Base-by-base conservation (phyloP, 2,888 invertebrate species). In the Aspidiotus rigidus region DNA sequence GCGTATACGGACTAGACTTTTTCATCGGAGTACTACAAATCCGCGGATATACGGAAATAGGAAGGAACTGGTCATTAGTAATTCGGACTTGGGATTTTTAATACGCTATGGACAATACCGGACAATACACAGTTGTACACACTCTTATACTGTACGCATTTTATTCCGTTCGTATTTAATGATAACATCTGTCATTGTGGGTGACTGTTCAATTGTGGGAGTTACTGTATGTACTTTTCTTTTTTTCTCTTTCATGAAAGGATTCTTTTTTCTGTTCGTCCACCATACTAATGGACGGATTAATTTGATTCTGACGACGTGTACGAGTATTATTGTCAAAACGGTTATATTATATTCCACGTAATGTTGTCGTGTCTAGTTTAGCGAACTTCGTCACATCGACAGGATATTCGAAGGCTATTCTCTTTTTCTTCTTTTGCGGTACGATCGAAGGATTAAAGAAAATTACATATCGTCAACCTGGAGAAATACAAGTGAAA, bases 31-130 rank as follows among this genome's bases (percentile, higher is more conserved):
- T 41, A 56, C 56, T 57, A 67, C 59, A 67, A 67, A 67, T 67
- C 67, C 67, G 59, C 53, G 59, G 28, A 28, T 28, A 28, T 28
- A 28, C 67, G 67, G 67, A 67, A 67, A 67, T 67, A 67, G 67
- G 67, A 67, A 67, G 67, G 67, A 67, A 67, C 54, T 67, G 67
- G 67, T 67, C 67, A 67, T 67, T 67, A 67, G 67, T 60, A 40
- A 67, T 67, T 67, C 67, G 67, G 53, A 67, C 44, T 67, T 39
- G 28, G 49, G 44, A 67, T 60, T 67, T 28, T 59, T 67, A 67
- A 67, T 60, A 49, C 67, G 15, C 59, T 60, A 60, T 67, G 67
- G 67, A 67, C 67, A 67, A 67, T 67, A 60, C 67, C 59, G 67
- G 67, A 67, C 67, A 67, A 67, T 67, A 67, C 28, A 28, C 40